Percentiles rank a stretch among this genome's conserved stretches.
Conservation (phyloP, 1,140 invertebrate species). For the Temnothorax nylanderi region DNA sequence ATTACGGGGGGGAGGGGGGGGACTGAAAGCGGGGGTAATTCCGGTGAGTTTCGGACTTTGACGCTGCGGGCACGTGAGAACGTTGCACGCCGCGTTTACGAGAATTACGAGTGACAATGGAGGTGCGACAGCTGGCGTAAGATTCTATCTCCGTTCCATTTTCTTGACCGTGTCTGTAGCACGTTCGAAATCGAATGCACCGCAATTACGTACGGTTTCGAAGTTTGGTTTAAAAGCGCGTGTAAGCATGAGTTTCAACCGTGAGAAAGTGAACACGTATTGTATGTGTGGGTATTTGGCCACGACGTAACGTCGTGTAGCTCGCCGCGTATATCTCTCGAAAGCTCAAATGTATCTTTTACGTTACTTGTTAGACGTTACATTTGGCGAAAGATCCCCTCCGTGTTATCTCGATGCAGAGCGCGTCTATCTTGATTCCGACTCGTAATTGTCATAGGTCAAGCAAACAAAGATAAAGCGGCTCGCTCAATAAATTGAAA, state of each 20-base stretch:
- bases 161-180: background rate
- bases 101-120: background rate
- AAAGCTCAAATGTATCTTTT: constrained; percentile 22
- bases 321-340: background rate
- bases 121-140: constrained; percentile 20
- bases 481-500: constrained; percentile 1
- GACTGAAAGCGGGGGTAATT: background rate
- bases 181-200: background rate
- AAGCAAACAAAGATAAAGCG: constrained; percentile 79
- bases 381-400: constrained; percentile 63
- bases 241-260: background rate
- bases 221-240: background rate
- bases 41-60: background rate
- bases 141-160: background rate
- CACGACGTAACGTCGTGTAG: background rate
- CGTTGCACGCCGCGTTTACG: constrained; percentile 11
- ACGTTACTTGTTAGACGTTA: constrained; percentile 64
- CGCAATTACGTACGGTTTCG: background rate
- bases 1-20: background rate
- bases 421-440: constrained; percentile 76
- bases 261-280: background rate
- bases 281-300: too few species aligned
- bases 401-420: constrained; percentile 74
- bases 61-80: constrained; percentile 26
- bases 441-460: constrained; percentile 83